A percentile compares a stretch with the other conserved stretches of the same genome.
Conservation (phyloP, 2,113 vertebrate species). For the Xiphophorus maculatus region DNA sequence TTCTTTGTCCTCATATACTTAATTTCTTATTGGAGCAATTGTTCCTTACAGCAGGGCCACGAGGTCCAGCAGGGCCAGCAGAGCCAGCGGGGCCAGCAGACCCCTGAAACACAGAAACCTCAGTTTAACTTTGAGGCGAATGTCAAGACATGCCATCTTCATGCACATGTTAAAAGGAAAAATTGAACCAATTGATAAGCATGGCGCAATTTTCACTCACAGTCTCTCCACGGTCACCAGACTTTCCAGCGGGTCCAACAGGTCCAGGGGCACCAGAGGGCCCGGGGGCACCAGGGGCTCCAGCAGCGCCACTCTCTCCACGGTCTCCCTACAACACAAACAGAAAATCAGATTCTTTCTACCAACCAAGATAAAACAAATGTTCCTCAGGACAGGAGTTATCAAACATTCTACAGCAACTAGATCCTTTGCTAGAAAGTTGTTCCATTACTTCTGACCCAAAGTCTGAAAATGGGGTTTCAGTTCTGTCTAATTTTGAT, state of each 20-base stretch:
- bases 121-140: neutral
- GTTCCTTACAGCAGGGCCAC: constrained; percentile 92
- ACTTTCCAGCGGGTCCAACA: constrained; percentile 94
- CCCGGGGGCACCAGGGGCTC: constrained; percentile 92
- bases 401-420: neutral
- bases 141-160: neutral
- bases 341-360: neutral
- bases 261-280: constrained; percentile 94
- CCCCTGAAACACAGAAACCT: constrained; percentile 79
- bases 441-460: too few species aligned
- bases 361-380: neutral
- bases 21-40: neutral
- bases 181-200: neutral
- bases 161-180: neutral
- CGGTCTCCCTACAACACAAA: constrained; percentile 88
- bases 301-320: constrained; percentile 88
- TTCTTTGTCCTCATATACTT: neutral
- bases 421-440: too few species aligned
- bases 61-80: constrained; percentile 90
- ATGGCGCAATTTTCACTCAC: constrained; percentile 80
- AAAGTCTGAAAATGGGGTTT: too few species aligned
- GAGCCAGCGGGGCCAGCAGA: constrained; percentile 89
- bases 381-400: neutral
- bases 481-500: too few species aligned
- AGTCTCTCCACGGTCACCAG: constrained; percentile 93